Percentiles rank a stretch among this genome's conserved stretches.
Evolutionary conservation across 2,888 invertebrate species (phyloP).

Genomic region (Epistrophella euchroma): DNA sequence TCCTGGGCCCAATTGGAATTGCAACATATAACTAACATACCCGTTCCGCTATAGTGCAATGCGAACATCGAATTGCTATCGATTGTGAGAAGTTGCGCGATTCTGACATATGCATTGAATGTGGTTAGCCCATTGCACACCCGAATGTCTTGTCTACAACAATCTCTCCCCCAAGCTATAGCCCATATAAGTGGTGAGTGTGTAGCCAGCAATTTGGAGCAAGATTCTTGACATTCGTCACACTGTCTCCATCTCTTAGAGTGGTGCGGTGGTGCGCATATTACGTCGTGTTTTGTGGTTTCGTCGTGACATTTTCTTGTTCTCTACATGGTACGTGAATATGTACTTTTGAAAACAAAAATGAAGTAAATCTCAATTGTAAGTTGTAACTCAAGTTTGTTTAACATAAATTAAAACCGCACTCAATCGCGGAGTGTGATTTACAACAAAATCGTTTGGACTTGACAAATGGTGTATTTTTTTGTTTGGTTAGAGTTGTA

Average conservation of each 20-base stretch:
- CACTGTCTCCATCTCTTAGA: constrained; percentile 36
- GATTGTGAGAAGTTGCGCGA: constrained; percentile 59
- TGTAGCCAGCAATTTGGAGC: constrained; percentile 49
- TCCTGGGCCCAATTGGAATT: constrained; percentile 49
- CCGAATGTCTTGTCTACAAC: constrained; percentile 59
- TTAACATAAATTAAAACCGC: constrained; percentile 63
- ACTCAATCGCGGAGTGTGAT: constrained; percentile 62
- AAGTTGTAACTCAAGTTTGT: constrained; percentile 54
- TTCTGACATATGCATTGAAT: constrained; percentile 63
- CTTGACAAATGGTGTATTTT: constrained; percentile 64
- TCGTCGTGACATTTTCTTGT: constrained; percentile 62
- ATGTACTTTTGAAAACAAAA: constrained; percentile 8
- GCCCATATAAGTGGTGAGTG: constrained; percentile 12
- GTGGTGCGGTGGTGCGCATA: constrained; percentile 41
- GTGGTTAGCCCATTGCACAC: constrained; percentile 51
- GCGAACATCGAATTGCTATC: constrained; percentile 28
- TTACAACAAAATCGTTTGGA: constrained; percentile 68
- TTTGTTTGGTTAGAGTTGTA: constrained; percentile 11
- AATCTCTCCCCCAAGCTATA: constrained; percentile 40
- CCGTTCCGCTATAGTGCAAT: not conserved
- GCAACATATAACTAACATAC: constrained; percentile 32
- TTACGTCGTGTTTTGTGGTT: constrained; percentile 63
- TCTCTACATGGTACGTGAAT: constrained; percentile 45
- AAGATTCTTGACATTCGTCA: constrained; percentile 74
- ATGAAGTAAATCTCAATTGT: constrained; percentile 6